Base-by-base conservation (phyloP, 1,140 invertebrate genomes). In the Platorchestia sp. region DNA sequence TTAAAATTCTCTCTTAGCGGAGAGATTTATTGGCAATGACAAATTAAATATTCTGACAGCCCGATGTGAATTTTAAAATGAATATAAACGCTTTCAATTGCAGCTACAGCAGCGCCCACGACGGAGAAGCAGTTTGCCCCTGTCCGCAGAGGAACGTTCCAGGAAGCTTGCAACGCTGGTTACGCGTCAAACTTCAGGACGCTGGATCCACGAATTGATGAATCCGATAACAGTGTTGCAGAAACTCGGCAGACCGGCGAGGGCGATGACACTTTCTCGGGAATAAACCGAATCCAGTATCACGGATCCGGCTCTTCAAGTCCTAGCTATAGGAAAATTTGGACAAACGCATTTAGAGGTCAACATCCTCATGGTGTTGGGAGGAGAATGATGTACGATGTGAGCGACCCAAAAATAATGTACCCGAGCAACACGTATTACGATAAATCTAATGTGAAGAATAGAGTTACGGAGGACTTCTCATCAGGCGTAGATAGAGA, bases 171-270 rank as follows among this genome's bases (percentile, higher is more conserved):
- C 45, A 93, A 44, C 40, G 14, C 91, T 7, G 44, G 44, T 40
- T 93, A 45, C 40, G 45, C 91, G 16, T 45, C 91, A 47, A 93
- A 36, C 40, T 93, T 93, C 91, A 93, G 91, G 40, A 45, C 91
- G 1, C 45, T 10, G 27, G 27, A 75, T 75, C 59, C 59, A 75
- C 14, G 27, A 10, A 36, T 75, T 36, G 14, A 36, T 45, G n/a
- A 93, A 42, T 93, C 45, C 43, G 10, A 93, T 45, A 47, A 44
- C 45, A 75, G 59, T 1, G 40, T 93, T 36, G 5, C 91, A 42
- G 91, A 93, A 22, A 44, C 43, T 93, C 36, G 44, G 10, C 43
- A 45, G 91, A 10, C 40, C 10, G 91, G 47, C 43, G 45, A 93
- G 3, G 91, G 14, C 19, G 45, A n/a, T 44, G 19, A 89, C 87